These are phyloP conservation scores for Phataginus tricuspis DNA, from an alignment of 2,797 vertebrate genomes.

Conservation along the genomic window DNA sequence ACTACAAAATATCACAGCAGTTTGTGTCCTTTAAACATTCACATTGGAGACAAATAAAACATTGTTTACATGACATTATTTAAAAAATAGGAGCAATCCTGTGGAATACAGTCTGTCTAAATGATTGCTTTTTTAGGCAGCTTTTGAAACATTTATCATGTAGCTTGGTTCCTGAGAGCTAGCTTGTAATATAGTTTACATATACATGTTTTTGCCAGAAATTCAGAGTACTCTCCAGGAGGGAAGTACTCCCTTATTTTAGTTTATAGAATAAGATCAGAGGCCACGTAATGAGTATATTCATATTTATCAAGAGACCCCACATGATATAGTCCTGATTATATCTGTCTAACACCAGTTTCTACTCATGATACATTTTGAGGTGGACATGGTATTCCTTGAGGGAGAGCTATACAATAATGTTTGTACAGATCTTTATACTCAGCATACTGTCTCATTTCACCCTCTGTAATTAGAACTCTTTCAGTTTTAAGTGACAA, in stretches of 20 bases:
- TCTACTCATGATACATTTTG: neutral
- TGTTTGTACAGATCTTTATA: neutral
- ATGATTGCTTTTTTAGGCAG: neutral
- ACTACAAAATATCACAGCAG: neutral
- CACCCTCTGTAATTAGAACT: neutral
- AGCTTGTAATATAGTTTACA: neutral
- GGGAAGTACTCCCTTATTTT: neutral
- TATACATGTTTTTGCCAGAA: neutral
- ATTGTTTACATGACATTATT: neutral
- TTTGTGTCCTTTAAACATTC: conserved; percentile 10
- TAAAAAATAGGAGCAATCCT: neutral
- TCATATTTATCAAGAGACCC: neutral
- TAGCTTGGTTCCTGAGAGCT: neutral
- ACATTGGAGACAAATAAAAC: neutral
- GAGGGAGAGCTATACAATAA: neutral
- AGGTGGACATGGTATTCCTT: neutral
- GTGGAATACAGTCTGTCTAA: neutral
- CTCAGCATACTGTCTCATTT: neutral
- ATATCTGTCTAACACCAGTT: neutral
- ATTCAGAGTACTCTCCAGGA: neutral
- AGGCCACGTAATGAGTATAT: neutral
- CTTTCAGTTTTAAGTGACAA: neutral
- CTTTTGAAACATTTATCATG: neutral
- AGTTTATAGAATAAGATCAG: neutral
- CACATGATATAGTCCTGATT: neutral